A percentile compares a stretch with the other conserved stretches of the same genome.
phyloP scores from a whole-genome alignment of 2,113 vertebrate genomes.

The Elgaria multicarinata region DNA sequence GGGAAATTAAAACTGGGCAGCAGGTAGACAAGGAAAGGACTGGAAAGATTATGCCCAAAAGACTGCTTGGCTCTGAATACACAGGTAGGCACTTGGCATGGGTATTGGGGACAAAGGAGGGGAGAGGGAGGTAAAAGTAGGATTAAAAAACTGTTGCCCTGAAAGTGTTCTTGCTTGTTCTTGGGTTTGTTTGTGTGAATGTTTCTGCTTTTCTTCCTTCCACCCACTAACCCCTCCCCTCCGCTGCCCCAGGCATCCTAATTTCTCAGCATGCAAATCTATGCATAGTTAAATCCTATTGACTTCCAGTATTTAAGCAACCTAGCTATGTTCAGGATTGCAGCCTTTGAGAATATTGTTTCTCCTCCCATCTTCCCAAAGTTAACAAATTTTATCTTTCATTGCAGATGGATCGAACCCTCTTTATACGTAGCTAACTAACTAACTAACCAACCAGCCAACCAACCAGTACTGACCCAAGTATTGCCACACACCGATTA shows the following conservation, averaged over 20 bases:
- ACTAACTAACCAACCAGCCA: neutral
- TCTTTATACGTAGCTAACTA: neutral
- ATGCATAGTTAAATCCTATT: neutral
- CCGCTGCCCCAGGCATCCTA: neutral
- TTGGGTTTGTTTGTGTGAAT: neutral
- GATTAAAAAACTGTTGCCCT: neutral
- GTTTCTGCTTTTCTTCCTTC: neutral
- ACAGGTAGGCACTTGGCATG: constrained; percentile 3
- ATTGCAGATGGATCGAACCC: constrained; percentile 11
- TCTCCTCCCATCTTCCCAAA: neutral
- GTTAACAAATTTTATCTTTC: neutral
- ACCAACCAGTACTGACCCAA: neutral
- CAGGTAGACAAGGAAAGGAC: neutral
- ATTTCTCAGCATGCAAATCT: neutral
- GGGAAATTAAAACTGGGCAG: constrained; percentile 8
- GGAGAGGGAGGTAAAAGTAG: neutral
- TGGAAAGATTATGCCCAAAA: constrained; percentile 1
- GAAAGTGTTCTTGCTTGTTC: neutral
- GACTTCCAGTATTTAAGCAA: neutral
- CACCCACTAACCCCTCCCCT: neutral
- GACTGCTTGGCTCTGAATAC: neutral
- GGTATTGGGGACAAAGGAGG: neutral
- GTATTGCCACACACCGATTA: neutral
- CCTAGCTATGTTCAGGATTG: neutral
- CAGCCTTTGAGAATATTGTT: neutral